phyloP scores from a whole-genome alignment of 2,113 vertebrate genomes.

The Probosciger aterrimus region DNA sequence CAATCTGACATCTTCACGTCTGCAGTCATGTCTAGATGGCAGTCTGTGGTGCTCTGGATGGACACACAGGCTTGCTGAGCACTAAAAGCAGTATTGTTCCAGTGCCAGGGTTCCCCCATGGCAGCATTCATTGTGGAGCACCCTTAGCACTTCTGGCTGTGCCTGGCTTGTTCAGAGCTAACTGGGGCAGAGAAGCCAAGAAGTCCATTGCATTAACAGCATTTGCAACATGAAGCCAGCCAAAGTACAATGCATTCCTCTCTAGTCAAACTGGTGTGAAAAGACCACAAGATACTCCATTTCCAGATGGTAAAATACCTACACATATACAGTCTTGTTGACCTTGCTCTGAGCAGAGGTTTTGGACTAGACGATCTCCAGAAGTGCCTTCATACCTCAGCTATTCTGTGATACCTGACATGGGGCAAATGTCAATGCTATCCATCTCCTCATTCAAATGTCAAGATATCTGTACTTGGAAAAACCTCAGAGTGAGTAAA shows the following conservation, averaged over 20 bases:
- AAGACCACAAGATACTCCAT: not conserved
- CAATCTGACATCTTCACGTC: not conserved
- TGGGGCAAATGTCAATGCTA: not conserved
- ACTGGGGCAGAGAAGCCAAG: not conserved
- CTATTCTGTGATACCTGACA: not conserved
- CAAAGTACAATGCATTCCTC: not conserved
- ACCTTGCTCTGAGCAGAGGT: not conserved
- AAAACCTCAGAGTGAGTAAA: not conserved
- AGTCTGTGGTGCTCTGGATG: not conserved
- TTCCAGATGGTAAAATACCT: not conserved
- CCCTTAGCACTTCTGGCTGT: not conserved
- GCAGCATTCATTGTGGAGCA: accelerated
- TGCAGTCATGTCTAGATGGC: not conserved
- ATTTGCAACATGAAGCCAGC: not conserved
- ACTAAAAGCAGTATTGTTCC: not conserved
- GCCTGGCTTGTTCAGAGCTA: not conserved
- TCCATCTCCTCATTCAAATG: not conserved
- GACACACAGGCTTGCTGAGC: not conserved
- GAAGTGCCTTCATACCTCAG: not conserved
- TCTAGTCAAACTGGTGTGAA: not conserved
- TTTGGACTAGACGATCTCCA: not conserved
- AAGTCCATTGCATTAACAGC: not conserved
- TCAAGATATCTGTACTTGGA: not conserved
- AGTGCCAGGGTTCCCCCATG: not conserved
- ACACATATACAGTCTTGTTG: not conserved